Conservation (phyloP, 2,888 invertebrate species). For the Agrotis ipsilon region DNA sequence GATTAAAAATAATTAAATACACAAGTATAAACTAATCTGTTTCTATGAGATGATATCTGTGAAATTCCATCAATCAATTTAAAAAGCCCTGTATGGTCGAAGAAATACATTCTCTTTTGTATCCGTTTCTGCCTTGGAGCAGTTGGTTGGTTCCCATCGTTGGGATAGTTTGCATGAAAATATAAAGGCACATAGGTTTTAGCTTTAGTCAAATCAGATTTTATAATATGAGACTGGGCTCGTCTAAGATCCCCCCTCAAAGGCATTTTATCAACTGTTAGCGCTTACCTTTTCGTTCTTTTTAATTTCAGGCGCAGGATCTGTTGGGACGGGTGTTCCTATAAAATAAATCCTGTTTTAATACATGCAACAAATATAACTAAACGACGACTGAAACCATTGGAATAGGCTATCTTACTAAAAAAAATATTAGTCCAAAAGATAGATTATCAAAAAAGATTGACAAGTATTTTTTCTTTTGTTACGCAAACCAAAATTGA, state of each 20-base stretch:
- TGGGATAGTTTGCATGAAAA: constrained; percentile 46
- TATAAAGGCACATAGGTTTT: constrained; percentile 31
- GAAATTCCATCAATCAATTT: background rate
- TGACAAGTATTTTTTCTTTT: too few relatives aligned
- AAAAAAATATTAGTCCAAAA: too few relatives aligned
- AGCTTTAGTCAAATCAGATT: background rate
- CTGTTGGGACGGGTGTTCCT: constrained; percentile 78
- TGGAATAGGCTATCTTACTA: too few relatives aligned
- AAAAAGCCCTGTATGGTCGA: background rate
- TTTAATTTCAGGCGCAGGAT: constrained; percentile 79
- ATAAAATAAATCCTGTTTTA: constrained; percentile 6
- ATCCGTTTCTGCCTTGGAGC: constrained; percentile 25
- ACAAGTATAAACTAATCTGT: too few relatives aligned
- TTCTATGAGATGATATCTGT: background rate
- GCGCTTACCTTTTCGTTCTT: constrained; percentile 83
- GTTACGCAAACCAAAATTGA: too few relatives aligned
- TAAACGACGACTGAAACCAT: too few relatives aligned
- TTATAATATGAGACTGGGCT: too few relatives aligned
- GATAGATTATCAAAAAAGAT: too few relatives aligned
- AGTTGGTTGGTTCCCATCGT: constrained; percentile 12
- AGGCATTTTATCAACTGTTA: background rate
- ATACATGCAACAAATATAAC: too few relatives aligned
- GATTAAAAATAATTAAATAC: too few relatives aligned
- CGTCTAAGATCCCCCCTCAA: too few relatives aligned
- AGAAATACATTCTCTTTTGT: constrained; percentile 38